phyloP scores from a whole-genome alignment of 1,140 invertebrate species.

The Kradibia gibbosae region DNA sequence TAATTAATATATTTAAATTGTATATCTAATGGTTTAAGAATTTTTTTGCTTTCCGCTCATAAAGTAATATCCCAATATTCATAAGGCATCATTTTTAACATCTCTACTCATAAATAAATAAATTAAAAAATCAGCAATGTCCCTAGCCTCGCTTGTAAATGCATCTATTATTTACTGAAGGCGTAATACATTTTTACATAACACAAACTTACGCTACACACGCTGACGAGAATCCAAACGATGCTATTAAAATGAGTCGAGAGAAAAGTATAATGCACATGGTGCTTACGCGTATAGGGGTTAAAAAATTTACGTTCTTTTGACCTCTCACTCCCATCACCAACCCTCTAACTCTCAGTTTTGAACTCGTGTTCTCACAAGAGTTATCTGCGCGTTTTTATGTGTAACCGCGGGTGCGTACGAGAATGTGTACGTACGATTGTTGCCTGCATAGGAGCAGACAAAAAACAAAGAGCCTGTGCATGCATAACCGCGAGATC shows the following conservation, averaged over 20 bases:
- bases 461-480: neutral
- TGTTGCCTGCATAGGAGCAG: neutral
- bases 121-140: neutral
- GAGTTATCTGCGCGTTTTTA: neutral
- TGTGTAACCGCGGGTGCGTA: too few species aligned
- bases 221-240: constrained; percentile 3
- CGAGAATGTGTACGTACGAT: too few species aligned
- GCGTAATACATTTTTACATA: neutral
- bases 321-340: neutral
- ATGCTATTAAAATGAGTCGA: constrained; percentile 38
- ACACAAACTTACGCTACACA: neutral
- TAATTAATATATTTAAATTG: too few species aligned
- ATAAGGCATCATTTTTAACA: too few species aligned
- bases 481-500: neutral
- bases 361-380: neutral
- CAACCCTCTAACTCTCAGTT: neutral
- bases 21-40: too few species aligned
- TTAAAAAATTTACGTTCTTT: constrained; percentile 11
- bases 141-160: neutral
- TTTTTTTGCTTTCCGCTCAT: too few species aligned
- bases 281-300: neutral
- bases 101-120: neutral
- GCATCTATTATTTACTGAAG: constrained; percentile 12
- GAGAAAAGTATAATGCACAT: constrained; percentile 6
- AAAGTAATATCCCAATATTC: too few species aligned